Evolutionary conservation across 2,888 invertebrate genomes (phyloP).

Genomic region (Brassicogethes aeneus): DNA sequence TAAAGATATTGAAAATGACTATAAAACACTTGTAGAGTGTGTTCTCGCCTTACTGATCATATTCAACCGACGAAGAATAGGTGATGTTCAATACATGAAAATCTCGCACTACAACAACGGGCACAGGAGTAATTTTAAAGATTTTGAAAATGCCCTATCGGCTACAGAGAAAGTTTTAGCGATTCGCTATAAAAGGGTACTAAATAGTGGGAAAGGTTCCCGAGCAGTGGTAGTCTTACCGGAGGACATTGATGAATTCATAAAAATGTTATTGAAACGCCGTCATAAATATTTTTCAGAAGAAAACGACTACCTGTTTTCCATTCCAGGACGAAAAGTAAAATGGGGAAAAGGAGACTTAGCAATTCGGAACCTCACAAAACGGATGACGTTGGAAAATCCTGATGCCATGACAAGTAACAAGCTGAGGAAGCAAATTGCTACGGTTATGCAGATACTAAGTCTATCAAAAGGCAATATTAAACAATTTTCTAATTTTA

Average conservation of each 20-base stretch:
- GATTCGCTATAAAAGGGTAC: slow-evolving; percentile 21
- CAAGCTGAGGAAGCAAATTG: no score
- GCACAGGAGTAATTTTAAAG: slow-evolving; percentile 11
- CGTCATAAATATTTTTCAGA: slow-evolving; percentile 19
- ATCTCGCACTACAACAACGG: slow-evolving; percentile 14
- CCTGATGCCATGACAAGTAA: no score
- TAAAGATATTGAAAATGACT: no score
- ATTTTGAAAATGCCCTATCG: slow-evolving; percentile 18
- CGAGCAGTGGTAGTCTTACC: slow-evolving; percentile 24
- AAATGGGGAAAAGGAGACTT: slow-evolving; percentile 25
- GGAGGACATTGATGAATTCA: slow-evolving; percentile 15
- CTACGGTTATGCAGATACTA: no score
- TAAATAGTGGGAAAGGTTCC: slow-evolving; percentile 23
- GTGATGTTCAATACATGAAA: slow-evolving; percentile 20
- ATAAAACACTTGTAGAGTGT: slow-evolving; percentile 12
- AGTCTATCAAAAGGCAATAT: no score
- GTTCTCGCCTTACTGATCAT: slow-evolving; percentile 13
- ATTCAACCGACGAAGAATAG: slow-evolving; percentile 17
- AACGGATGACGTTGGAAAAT: slow-evolving; percentile 17
- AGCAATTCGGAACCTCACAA: slow-evolving; percentile 18
- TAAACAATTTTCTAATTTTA: no score
- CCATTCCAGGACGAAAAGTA: slow-evolving; percentile 17
- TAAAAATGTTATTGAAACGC: slow-evolving; percentile 17
- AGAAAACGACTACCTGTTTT: slow-evolving; percentile 25
- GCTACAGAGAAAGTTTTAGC: slow-evolving; percentile 19